A percentile compares a stretch with the other conserved stretches of the same genome.
These are phyloP conservation scores for Cyprinodon brontotheroides DNA, from an alignment of 2,113 vertebrate species.

Conservation along the genomic window DNA sequence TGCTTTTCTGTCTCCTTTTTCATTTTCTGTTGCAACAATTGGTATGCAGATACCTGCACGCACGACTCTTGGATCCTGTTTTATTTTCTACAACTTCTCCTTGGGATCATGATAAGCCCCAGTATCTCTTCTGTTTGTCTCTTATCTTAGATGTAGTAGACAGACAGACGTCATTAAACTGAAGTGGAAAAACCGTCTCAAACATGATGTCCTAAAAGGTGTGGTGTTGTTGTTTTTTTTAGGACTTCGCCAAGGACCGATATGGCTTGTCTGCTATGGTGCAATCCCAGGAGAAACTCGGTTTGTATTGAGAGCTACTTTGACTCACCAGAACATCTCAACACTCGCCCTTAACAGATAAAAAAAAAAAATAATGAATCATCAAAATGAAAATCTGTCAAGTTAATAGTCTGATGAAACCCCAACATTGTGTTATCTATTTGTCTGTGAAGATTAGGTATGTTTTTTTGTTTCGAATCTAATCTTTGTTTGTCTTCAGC, in stretches of 20 bases:
- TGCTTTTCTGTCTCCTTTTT: constrained; percentile 20
- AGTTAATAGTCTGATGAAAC: neutral
- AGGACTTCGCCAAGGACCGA: constrained; percentile 97
- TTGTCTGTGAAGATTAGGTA: no score
- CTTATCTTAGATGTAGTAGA: constrained; percentile 51
- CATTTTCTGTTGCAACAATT: constrained; percentile 23
- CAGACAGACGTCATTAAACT: constrained; percentile 31
- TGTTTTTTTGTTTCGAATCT: no score
- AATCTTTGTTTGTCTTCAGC: no score
- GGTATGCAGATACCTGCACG: constrained; percentile 34
- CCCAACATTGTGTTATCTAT: neutral
- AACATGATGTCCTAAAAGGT: neutral
- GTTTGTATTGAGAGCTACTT: constrained; percentile 79
- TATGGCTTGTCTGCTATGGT: constrained; percentile 91
- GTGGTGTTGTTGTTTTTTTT: constrained; percentile 14
- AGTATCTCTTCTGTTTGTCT: constrained; percentile 34
- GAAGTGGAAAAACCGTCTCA: constrained; percentile 8
- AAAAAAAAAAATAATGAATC: neutral
- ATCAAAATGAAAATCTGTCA: neutral
- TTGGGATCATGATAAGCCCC: constrained; percentile 30
- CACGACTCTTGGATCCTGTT: neutral
- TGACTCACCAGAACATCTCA: neutral
- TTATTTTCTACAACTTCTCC: constrained; percentile 11
- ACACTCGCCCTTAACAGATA: neutral
- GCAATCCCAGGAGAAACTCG: constrained; percentile 94